A percentile compares a stretch with the other conserved stretches of the same genome.
Conservation (phyloP, 2,797 vertebrate species). For the Coilia nasus region DNA sequence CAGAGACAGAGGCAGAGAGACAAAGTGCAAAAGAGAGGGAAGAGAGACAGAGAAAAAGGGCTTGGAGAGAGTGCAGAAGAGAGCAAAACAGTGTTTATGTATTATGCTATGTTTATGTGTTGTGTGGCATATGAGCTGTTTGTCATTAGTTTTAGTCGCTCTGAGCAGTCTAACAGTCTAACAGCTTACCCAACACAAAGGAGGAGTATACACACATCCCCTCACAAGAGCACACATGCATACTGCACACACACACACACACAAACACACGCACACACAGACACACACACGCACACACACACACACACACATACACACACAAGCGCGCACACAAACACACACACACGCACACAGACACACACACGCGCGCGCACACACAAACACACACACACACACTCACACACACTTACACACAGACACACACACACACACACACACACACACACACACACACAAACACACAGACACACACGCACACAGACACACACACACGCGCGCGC, state of each 20-base stretch:
- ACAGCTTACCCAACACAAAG: conserved; percentile 4
- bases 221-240: no score
- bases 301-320: conserved; percentile 68
- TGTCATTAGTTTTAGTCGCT: not conserved
- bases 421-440: conserved; percentile 51
- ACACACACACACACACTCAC: no score
- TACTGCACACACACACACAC: no score
- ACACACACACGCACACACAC: conserved; percentile 64
- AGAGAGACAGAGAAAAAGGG: no score
- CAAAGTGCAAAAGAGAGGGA: not conserved
- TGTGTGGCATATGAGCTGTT: not conserved
- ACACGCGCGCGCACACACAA: no score
- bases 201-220: not conserved
- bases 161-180: not conserved
- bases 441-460: conserved; percentile 65
- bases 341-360: no score
- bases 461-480: conserved; percentile 67
- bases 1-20: no score
- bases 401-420: no score
- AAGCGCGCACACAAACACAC: conserved; percentile 40
- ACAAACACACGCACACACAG: conserved; percentile 45
- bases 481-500: conserved; percentile 39
- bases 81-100: not conserved
- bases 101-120: not conserved
- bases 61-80: no score